A percentile compares a stretch with the other conserved stretches of the same genome.
Conservation (phyloP, 2,888 invertebrate species). For the Hypsopygia costalis region DNA sequence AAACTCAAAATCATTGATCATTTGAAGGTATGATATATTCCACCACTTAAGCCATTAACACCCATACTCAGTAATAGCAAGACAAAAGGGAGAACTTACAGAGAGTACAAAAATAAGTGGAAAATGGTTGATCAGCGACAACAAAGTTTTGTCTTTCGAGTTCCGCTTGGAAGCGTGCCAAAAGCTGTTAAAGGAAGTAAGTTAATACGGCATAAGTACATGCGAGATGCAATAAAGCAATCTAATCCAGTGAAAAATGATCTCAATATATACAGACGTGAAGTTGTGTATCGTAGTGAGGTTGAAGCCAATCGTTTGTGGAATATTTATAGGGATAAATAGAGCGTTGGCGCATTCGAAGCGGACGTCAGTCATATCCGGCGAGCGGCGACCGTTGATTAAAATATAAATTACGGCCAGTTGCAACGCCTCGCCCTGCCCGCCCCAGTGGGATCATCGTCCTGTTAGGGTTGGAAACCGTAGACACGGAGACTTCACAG, state of each 20-base stretch:
- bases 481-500: too few relatives aligned
- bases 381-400: conserved; percentile 38
- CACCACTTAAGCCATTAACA: conserved; percentile 30
- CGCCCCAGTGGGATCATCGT: neutral
- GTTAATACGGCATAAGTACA: conserved; percentile 38
- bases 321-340: conserved; percentile 24
- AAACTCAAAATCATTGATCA: conserved; percentile 1
- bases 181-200: conserved; percentile 38
- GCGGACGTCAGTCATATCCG: conserved; percentile 52
- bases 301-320: neutral
- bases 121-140: conserved; percentile 50
- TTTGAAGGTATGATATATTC: conserved; percentile 2
- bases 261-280: conserved; percentile 5
- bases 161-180: conserved; percentile 42
- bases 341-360: conserved; percentile 22
- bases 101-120: conserved; percentile 29
- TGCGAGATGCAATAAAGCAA: conserved; percentile 33
- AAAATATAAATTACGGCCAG: conserved; percentile 49
- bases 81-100: conserved; percentile 3
- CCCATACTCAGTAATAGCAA: conserved; percentile 23
- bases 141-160: conserved; percentile 42
- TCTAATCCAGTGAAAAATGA: conserved; percentile 18
- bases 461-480: too few relatives aligned
- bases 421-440: conserved; percentile 15
- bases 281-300: conserved; percentile 4